Base-by-base conservation (phyloP, 2,797 vertebrate species). In the Anguilla marmorata region DNA sequence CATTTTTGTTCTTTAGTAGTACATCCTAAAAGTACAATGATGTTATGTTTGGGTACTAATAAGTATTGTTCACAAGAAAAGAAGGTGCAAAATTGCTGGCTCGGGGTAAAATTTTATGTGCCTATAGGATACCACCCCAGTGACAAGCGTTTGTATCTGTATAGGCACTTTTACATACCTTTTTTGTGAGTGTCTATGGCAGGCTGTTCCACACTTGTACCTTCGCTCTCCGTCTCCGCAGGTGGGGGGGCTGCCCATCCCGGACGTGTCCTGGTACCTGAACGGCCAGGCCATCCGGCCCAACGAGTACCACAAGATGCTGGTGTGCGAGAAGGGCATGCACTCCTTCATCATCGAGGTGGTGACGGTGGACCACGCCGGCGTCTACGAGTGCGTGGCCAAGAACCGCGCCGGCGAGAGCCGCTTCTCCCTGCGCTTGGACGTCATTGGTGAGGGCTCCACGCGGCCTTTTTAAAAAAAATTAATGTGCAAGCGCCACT, bases 311-410 rank as follows among this genome's bases (percentile, higher is more conserved):
- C 98, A 99, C 85, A 99, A 99, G 95, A 98, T 99, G 98, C 94
- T 99, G 90, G 98, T 99, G 91, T 98, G 97, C 91, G 98, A 98
- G 92, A 99, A 98, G 86, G 97, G 97, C 79, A 95, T 99, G 93
- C 97, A 98, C 92, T 99, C 98, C 0, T 98, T 99, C 92, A 98
- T 99, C 93, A 98, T 99, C 76, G 98, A 99, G 95, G 97, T 98
- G 3, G 96, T 99, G 87, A 97, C 97, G 0, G 94, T 96, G 88
- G 97, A 97, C 88, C 98, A 99, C 30, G 97, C 97, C 21, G 98
- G 98, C 7, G 94, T 96, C 0, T 99, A 99, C 0, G 96, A 97
- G 74, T 99, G 98, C 30, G 95, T 98, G 86, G 98, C 98, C 89
- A 96, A 92, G 89, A 99, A 99, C 90, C 96, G 98, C 27, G 98